phyloP scores from a whole-genome alignment of 2,888 invertebrate genomes.

The Andrena chrysosceles region DNA sequence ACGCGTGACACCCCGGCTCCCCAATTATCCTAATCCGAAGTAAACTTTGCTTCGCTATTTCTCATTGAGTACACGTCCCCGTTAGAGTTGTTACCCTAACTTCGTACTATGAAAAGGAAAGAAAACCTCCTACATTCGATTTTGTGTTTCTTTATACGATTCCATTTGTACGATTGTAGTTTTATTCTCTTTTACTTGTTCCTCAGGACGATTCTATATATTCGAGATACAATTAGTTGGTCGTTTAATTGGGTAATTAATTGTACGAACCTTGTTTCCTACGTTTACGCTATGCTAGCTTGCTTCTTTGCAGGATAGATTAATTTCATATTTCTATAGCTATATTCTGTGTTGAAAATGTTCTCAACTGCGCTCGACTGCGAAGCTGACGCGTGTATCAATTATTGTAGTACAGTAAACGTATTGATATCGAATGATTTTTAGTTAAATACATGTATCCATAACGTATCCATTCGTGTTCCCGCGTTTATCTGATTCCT shows the following conservation, averaged over 20 bases:
- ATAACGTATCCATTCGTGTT: not conserved
- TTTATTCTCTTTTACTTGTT: no score
- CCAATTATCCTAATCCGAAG: conserved; percentile 68
- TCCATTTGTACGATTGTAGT: no score
- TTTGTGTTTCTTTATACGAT: no score
- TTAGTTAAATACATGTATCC: no score
- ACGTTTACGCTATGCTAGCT: no score
- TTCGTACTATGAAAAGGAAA: not conserved
- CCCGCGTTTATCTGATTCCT: not conserved
- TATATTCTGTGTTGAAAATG: not conserved
- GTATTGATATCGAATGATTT: not conserved
- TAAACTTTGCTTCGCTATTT: conserved; percentile 58
- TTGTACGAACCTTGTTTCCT: no score
- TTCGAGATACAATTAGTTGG: no score
- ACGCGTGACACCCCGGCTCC: conserved; percentile 46
- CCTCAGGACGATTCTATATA: no score
- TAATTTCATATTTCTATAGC: no score
- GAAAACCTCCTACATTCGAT: not conserved
- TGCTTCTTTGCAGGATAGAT: no score
- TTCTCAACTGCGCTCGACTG: not conserved
- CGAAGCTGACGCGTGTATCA: not conserved
- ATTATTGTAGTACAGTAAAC: not conserved
- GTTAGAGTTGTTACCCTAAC: conserved; percentile 9
- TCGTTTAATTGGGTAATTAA: no score
- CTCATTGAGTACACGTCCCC: not conserved